These are phyloP conservation scores for Lepeophtheirus salmonis DNA, from an alignment of 1,140 invertebrate species.

Conservation along the genomic window DNA sequence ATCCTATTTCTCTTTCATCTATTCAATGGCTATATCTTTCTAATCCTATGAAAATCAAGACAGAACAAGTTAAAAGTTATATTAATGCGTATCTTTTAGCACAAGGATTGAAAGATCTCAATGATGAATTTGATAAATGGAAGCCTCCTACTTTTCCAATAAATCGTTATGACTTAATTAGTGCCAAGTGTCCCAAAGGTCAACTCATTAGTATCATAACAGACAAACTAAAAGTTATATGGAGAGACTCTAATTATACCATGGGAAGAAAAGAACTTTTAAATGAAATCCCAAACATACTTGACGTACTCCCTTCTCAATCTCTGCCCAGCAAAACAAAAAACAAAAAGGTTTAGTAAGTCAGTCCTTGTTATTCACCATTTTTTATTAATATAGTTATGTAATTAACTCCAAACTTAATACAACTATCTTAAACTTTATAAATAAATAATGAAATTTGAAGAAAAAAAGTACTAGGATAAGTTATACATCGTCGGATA, in stretches of 20 bases:
- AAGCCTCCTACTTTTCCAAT: slow-evolving; percentile 56
- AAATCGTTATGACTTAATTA: slow-evolving; percentile 45
- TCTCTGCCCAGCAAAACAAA: background rate
- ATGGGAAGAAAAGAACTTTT: slow-evolving; percentile 43
- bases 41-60: slow-evolving; percentile 41
- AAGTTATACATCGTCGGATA: too few relatives aligned
- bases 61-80: slow-evolving; percentile 38
- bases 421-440: too few relatives aligned
- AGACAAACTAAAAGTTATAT: slow-evolving; percentile 44
- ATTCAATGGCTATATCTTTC: slow-evolving; percentile 35
- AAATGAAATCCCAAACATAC: slow-evolving; percentile 37
- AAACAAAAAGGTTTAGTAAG: too few relatives aligned
- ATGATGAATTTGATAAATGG: slow-evolving; percentile 52
- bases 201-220: slow-evolving; percentile 34
- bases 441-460: too few relatives aligned
- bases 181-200: slow-evolving; percentile 36
- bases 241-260: slow-evolving; percentile 59
- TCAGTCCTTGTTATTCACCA: too few relatives aligned
- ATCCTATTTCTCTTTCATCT: slow-evolving; percentile 22
- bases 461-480: too few relatives aligned
- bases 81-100: slow-evolving; percentile 68
- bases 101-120: slow-evolving; percentile 39
- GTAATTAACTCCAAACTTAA: too few relatives aligned
- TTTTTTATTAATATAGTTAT: too few relatives aligned
- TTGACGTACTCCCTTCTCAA: slow-evolving; percentile 10